These are phyloP conservation scores for Liolophura sinensis DNA, from an alignment of 1,140 invertebrate species.

Conservation along the genomic window DNA sequence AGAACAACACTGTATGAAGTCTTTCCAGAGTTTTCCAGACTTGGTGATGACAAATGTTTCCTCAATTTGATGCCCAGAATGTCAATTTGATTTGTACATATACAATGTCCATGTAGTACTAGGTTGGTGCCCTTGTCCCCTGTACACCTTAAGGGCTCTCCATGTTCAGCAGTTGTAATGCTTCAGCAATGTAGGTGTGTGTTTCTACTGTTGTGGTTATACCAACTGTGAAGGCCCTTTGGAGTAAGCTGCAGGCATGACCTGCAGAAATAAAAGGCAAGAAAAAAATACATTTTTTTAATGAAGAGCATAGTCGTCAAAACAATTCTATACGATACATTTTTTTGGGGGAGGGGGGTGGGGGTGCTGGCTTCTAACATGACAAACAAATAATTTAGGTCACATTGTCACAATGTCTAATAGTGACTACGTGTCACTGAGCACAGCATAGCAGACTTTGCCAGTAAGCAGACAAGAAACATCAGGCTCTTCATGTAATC, in stretches of 20 bases:
- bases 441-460: background rate
- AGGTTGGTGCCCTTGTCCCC: too few species aligned
- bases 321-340: conserved; percentile 9
- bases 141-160: conserved; percentile 59
- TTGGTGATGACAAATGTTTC: too few species aligned
- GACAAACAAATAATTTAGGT: background rate
- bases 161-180: conserved; percentile 77
- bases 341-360: background rate
- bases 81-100: too few species aligned
- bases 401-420: background rate
- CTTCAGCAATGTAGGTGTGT: conserved; percentile 75
- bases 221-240: conserved; percentile 81
- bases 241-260: conserved; percentile 75
- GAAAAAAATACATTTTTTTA: conserved; percentile 28
- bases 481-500: background rate
- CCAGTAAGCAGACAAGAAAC: conserved; percentile 11
- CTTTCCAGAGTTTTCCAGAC: too few species aligned
- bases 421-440: background rate
- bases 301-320: conserved; percentile 19
- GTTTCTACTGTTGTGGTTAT: conserved; percentile 79
- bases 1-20: too few species aligned
- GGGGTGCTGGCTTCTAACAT: background rate
- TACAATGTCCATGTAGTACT: too few species aligned
- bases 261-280: conserved; percentile 65
- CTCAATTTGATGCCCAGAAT: too few species aligned